Evolutionary conservation across 2,113 vertebrate species (phyloP), one percentile per base, ranked within the genome.

Genomic region (Paramisgurnus dabryanus): DNA sequence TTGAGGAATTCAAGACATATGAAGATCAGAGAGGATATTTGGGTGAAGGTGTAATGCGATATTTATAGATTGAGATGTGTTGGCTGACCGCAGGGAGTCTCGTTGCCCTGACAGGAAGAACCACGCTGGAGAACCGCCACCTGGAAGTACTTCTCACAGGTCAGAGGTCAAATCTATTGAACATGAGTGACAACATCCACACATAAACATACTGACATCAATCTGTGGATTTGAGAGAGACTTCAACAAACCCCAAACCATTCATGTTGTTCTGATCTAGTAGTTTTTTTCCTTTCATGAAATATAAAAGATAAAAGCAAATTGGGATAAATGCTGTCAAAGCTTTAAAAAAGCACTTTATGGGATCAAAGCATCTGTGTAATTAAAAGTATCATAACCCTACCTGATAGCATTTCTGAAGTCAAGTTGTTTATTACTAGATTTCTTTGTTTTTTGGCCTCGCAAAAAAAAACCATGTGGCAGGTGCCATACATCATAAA

Each of bases 81-180:
- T 84, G 77, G 83, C 83, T 85, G 69, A 85, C 89, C 85, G 87
- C 86, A 88, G 89, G 89, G 89, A 88, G 87, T 87, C 89, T 82
- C 39, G 7, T 66, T 72, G 76, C 69, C 0, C 61, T 72, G 74
- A 76, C 68, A 70, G 58, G 58, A 76, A 75, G 78, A 82, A 27
- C 40, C 41, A 85, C 80, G 85, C 82, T 78, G 74, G 89, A 92
- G 88, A 85, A 81, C 80, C 49, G 45, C 88, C 93, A 94, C 93
- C 92, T 94, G 93, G 90, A 93, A 92, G 90, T 83, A 90, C 92
- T 93, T 92, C 83, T 88, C 34, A 13, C 6, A 71, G 90, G 92
- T 91, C 91, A 89, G 40, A 89, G 91, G 90, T 92, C 91, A 85
- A 82, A 74, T 81, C 88, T 86, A 86, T 93, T 91, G 88, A 91